Evolutionary conservation across 2,113 vertebrate genomes (phyloP), one percentile per base, ranked within the genome.

Genomic region (Thamnaconus septentrionalis): DNA sequence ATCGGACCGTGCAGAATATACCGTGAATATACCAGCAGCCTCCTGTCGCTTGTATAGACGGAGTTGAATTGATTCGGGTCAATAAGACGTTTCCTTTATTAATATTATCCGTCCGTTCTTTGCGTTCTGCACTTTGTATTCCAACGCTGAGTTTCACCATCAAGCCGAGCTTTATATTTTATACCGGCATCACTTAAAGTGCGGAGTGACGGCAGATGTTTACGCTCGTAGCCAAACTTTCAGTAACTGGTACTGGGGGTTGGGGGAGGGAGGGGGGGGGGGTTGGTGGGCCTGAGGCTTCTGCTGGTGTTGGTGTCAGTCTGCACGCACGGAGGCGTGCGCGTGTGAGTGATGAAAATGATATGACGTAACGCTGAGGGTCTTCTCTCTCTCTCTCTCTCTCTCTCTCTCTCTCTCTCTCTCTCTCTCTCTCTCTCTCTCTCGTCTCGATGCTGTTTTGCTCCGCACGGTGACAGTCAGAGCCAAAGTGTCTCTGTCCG

Each of bases 281-380:
- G 18, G 18, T 31, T 31, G 70, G 41, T 65, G 8, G 51, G 65
- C 53, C 61, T 50, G 9, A 50, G 61, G 56, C 3, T 61, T 39
- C 18, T 53, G 51, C n/a, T 65, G 43, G 0, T 62, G 55, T 51
- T 67, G 66, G 10, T 63, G 56, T 40, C 5, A 66, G 48, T 58
- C 41, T 61, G 62, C n/a, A 18, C 11, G 59, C 41, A 43, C 48
- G 61, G 44, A 43, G 41, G 48, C n/a, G 48, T 49, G 10, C n/a
- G 48, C n/a, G 10, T 48, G 47, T 48, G 47, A 8, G 47, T 48
- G 75, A 81, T 71, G 71, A 66, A 75, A 69, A 82, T 78, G 71
- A 72, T 79, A 73, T 81, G 65, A 80, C 80, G 76, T 52, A 68
- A 49, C 67, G 75, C 64, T 79, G 73, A 78, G 78, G 75, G 64